phyloP scores from a whole-genome alignment of 2,113 vertebrate genomes.

The Pomatorhinus ruficollis region DNA sequence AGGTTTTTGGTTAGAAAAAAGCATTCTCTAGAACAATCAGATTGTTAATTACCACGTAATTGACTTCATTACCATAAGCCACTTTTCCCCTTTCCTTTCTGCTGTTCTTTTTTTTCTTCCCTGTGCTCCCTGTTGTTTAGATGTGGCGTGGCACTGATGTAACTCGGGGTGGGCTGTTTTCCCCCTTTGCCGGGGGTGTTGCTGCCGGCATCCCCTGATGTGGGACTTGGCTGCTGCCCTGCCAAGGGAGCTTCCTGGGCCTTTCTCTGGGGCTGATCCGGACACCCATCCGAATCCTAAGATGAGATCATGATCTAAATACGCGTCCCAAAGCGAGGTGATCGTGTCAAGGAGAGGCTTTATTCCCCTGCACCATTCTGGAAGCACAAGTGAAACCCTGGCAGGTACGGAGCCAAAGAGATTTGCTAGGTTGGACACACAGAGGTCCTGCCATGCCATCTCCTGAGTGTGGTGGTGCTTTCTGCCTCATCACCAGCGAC shows the following conservation, averaged over 20 bases:
- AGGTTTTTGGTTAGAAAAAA: neutral
- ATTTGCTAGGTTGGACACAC: rapidly evolving
- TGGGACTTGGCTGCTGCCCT: neutral
- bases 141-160: rapidly evolving
- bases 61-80: neutral
- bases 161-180: neutral
- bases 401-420: neutral
- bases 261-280: neutral
- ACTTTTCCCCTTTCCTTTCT: neutral
- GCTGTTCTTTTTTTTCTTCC: neutral
- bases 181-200: neutral
- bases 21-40: neutral
- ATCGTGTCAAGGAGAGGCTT: neutral
- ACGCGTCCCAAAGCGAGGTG: neutral
- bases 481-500: neutral
- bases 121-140: neutral
- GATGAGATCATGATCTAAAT: neutral
- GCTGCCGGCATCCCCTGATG: neutral
- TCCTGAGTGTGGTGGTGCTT: neutral
- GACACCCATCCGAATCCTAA: neutral
- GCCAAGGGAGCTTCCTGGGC: neutral
- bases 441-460: rapidly evolving
- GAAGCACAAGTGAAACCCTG: rapidly evolving
- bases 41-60: neutral
- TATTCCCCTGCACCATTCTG: neutral